phyloP scores from a whole-genome alignment of 2,797 vertebrate genomes.

The Eospalax fontanierii region DNA sequence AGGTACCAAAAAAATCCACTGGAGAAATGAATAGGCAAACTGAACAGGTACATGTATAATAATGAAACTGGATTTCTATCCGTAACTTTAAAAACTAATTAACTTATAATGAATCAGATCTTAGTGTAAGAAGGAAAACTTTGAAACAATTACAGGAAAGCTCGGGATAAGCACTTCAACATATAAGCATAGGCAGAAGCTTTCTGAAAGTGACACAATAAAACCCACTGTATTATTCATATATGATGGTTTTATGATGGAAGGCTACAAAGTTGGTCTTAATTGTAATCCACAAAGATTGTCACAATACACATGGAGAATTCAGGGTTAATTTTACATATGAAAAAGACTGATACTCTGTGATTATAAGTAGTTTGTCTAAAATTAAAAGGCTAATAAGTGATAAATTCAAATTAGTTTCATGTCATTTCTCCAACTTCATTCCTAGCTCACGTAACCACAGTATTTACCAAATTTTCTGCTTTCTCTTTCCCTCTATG shows the following conservation, averaged over 20 bases:
- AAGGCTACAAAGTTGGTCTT: neutral
- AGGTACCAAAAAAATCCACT: neutral
- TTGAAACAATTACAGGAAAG: neutral
- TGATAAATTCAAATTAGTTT: slow-evolving; percentile 33
- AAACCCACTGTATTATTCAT: neutral
- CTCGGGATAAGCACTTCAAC: too few relatives aligned
- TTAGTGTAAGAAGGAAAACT: neutral
- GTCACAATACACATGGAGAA: neutral
- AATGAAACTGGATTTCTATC: neutral
- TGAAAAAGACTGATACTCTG: slow-evolving; percentile 1
- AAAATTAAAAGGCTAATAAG: slow-evolving; percentile 17
- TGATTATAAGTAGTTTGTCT: neutral
- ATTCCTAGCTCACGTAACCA: neutral
- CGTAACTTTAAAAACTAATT: neutral
- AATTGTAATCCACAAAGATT: slow-evolving; percentile 37
- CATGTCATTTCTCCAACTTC: neutral
- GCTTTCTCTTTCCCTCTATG: neutral
- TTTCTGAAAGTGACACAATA: too few relatives aligned
- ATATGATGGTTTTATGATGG: neutral
- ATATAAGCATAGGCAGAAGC: neutral
- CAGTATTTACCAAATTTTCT: neutral
- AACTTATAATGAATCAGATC: neutral
- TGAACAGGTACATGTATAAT: neutral
- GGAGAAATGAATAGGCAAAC: neutral
- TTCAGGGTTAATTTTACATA: neutral